phyloP scores from a whole-genome alignment of 1,140 invertebrate species.

The Zaprionus inermis region DNA sequence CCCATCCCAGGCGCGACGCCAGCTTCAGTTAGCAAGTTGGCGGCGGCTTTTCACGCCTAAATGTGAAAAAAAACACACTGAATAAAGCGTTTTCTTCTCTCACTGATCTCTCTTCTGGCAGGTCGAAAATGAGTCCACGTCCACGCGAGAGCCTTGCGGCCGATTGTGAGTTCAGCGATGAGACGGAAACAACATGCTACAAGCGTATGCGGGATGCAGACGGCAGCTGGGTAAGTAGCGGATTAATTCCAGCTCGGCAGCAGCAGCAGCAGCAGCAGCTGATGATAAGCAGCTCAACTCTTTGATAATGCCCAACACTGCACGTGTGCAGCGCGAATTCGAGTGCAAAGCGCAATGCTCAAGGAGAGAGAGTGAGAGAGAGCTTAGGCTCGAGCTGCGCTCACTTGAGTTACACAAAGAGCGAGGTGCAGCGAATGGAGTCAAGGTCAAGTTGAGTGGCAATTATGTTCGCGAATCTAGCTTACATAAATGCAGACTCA shows the following conservation, averaged over 20 bases:
- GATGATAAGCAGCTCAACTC: background rate
- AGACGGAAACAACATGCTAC: constrained; percentile 30
- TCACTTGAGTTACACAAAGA: background rate
- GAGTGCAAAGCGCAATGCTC: constrained; percentile 10
- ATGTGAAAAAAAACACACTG: background rate
- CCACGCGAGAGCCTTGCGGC: constrained; percentile 49
- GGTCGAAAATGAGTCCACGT: constrained; percentile 56
- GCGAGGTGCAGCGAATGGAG: constrained; percentile 44
- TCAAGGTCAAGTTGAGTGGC: constrained; percentile 63
- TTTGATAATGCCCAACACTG: background rate
- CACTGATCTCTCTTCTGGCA: background rate
- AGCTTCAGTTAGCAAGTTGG: background rate
- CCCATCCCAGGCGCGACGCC: too few species aligned
- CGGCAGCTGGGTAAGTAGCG: constrained; percentile 27
- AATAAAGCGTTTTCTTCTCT: background rate
- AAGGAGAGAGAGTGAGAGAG: constrained; percentile 18
- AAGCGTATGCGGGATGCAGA: constrained; percentile 42
- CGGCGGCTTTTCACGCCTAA: background rate
- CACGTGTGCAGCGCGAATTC: constrained; percentile 25
- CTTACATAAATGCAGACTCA: constrained; percentile 45
- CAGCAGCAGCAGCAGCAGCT: too few species aligned
- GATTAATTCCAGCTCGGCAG: background rate
- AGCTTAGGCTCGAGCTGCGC: constrained; percentile 3
- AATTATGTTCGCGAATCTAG: constrained; percentile 32
- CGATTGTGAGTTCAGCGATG: constrained; percentile 29